Evolutionary conservation across 1,140 invertebrate species (phyloP).

Genomic region (Muscidifurax raptorellus): DNA sequence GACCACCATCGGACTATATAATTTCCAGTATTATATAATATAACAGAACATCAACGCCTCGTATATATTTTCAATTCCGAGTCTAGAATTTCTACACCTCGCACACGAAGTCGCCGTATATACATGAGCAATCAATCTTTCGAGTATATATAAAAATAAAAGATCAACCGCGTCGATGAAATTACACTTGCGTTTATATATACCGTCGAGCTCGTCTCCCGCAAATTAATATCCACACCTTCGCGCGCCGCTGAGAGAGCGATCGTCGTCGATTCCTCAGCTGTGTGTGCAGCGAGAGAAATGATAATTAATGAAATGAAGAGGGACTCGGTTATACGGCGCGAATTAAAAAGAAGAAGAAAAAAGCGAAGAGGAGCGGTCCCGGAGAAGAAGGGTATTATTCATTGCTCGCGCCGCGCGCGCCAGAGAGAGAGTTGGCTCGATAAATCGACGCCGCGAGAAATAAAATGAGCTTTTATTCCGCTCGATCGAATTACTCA

Average conservation of each 20-base stretch:
- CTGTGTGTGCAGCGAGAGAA: neutral
- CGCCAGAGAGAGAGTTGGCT: neutral
- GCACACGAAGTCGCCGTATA: no score
- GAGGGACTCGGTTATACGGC: slow-evolving; percentile 4
- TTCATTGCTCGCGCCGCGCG: slow-evolving; percentile 28
- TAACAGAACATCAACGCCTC: no score
- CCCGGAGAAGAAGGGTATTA: slow-evolving; percentile 25
- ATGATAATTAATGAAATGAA: slow-evolving; percentile 55
- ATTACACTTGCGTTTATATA: slow-evolving; percentile 44
- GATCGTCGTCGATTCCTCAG: slow-evolving; percentile 44
- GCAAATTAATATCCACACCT: slow-evolving; percentile 54
- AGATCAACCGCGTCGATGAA: no score
- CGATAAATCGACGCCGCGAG: slow-evolving; percentile 47
- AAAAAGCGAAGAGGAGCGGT: neutral
- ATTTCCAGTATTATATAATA: no score
- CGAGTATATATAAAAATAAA: no score
- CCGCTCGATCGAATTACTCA: slow-evolving; percentile 32
- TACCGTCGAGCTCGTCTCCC: neutral
- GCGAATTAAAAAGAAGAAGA: slow-evolving; percentile 56
- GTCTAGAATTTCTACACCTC: no score
- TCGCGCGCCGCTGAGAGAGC: slow-evolving; percentile 38
- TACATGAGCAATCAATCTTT: slow-evolving; percentile 29
- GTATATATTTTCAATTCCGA: no score
- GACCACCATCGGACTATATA: no score
- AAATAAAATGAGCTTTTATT: slow-evolving; percentile 24